phyloP scores from a whole-genome alignment of 1,140 invertebrate species.

The Leptinotarsa lineolata region DNA sequence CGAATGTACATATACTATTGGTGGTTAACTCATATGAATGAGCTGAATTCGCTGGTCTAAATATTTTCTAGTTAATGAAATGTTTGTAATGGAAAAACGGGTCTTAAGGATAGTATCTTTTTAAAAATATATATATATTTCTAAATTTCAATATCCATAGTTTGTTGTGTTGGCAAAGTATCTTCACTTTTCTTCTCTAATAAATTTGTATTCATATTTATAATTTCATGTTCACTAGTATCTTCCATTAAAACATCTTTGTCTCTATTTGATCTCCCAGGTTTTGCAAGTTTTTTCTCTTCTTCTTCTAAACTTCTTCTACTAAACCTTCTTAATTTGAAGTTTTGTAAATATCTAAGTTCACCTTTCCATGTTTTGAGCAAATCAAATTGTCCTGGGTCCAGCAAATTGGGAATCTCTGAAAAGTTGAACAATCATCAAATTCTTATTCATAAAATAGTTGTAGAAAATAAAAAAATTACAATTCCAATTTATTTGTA shows the following conservation, averaged over 20 bases:
- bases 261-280: no score
- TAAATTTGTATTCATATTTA: neutral
- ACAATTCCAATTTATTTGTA: no score
- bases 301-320: slow-evolving; percentile 30
- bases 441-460: no score
- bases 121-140: neutral
- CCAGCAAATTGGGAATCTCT: slow-evolving; percentile 70
- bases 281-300: slow-evolving; percentile 19
- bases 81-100: no score
- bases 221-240: no score
- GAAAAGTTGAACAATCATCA: slow-evolving; percentile 36
- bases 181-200: neutral
- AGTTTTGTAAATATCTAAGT: slow-evolving; percentile 66
- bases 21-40: no score
- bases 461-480: no score
- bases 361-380: slow-evolving; percentile 72
- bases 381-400: slow-evolving; percentile 61
- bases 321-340: slow-evolving; percentile 64
- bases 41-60: no score
- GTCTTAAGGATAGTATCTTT: no score
- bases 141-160: neutral
- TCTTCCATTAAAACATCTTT: no score
- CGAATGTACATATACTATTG: no score
- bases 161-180: neutral
- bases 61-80: no score